phyloP scores from a whole-genome alignment of 2,888 invertebrate species.

The Callyntrura guangdongensis region DNA sequence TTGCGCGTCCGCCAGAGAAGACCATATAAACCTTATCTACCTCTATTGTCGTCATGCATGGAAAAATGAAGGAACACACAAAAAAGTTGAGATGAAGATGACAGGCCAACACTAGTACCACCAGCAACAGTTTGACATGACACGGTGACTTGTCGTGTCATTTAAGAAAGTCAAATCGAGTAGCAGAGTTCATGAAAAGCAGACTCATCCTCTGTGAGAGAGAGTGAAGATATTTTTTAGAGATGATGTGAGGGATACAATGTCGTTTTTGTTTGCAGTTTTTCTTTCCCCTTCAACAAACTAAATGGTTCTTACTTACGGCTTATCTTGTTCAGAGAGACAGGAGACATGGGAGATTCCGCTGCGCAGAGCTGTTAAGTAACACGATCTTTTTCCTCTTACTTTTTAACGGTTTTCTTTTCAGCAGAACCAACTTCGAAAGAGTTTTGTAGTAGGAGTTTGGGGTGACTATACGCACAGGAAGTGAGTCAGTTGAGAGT shows the following conservation, averaged over 20 bases:
- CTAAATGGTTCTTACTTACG: constrained; percentile 30
- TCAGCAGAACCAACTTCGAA: too few relatives aligned
- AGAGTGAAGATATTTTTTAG: neutral
- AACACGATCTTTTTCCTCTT: constrained; percentile 51
- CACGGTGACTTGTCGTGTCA: constrained; percentile 72
- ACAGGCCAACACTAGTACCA: constrained; percentile 63
- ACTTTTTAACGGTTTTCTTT: constrained; percentile 12
- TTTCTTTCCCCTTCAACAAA: constrained; percentile 5
- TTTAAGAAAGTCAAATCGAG: constrained; percentile 35
- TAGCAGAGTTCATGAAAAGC: constrained; percentile 41
- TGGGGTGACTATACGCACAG: neutral
- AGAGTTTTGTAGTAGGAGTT: too few relatives aligned
- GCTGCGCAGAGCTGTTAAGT: constrained; percentile 23
- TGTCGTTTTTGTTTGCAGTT: constrained; percentile 8
- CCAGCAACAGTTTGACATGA: constrained; percentile 76
- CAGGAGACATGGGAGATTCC: constrained; percentile 33
- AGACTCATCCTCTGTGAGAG: constrained; percentile 34
- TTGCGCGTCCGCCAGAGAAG: constrained; percentile 31
- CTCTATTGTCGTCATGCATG: constrained; percentile 40
- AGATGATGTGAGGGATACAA: neutral
- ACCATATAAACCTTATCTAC: too few relatives aligned
- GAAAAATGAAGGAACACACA: constrained; percentile 29
- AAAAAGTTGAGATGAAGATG: constrained; percentile 67
- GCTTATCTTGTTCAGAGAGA: neutral
- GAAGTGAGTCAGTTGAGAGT: neutral